Evolutionary conservation across 2,797 vertebrate species (phyloP).

Genomic region (Gadopsis marmoratus): DNA sequence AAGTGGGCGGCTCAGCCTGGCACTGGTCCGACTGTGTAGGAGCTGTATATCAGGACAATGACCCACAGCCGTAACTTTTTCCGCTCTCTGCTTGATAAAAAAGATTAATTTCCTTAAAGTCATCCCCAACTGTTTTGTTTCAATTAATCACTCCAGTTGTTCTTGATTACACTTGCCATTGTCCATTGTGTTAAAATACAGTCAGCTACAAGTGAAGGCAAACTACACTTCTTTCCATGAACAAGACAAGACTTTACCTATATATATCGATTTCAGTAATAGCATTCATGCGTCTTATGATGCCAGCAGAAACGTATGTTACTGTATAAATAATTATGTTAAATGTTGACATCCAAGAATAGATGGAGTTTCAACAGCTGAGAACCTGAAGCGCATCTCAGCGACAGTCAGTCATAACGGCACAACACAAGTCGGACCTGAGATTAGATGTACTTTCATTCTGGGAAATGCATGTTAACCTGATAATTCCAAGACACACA

Average conservation of each 20-base stretch:
- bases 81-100: not conserved
- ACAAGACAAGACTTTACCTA: not conserved
- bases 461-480: constrained; percentile 1
- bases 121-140: not conserved
- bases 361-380: not conserved
- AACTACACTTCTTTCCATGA: not conserved
- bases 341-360: not conserved
- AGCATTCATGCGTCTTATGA: not conserved
- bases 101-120: not conserved
- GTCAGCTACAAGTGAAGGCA: not conserved
- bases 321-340: not conserved
- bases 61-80: not conserved
- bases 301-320: not conserved
- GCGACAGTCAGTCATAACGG: not conserved
- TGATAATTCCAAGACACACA: not conserved
- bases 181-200: not conserved
- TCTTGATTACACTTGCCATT: not conserved
- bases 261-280: not conserved
- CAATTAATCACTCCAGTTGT: not conserved
- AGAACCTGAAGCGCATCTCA: not conserved
- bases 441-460: not conserved
- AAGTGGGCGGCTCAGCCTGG: constrained; percentile 17
- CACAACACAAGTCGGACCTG: not conserved
- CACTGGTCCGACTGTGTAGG: constrained; percentile 40
- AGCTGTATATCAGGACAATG: not conserved